Conservation (phyloP, 2,888 invertebrate genomes). For the Tachystola acroxantha region DNA sequence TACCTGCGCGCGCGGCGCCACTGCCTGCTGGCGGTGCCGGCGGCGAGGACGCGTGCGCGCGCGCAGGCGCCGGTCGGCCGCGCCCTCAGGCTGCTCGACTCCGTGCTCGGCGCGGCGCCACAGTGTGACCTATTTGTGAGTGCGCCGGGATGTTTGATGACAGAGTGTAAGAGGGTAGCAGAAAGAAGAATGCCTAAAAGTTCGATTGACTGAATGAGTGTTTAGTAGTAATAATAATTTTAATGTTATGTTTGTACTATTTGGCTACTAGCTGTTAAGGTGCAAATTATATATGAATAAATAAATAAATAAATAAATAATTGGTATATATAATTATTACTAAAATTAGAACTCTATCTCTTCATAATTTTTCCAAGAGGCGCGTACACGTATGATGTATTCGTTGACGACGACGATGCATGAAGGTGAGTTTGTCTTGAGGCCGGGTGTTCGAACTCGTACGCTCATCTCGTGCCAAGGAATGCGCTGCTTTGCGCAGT, state of each 20-base stretch:
- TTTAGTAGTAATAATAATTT: too few species aligned
- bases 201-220: background rate
- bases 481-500: constrained; percentile 7
- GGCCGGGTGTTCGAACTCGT: background rate
- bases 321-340: too few species aligned
- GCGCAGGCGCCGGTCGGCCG: background rate
- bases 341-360: too few species aligned
- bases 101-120: background rate
- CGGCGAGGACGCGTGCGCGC: background rate
- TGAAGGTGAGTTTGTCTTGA: background rate
- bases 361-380: too few species aligned
- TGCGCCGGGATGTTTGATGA: background rate
- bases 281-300: too few species aligned
- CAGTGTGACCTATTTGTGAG: background rate
- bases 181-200: background rate
- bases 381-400: too few species aligned
- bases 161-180: background rate
- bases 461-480: background rate
- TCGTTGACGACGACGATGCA: too few species aligned
- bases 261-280: too few species aligned
- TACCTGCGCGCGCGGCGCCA: background rate
- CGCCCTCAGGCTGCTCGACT: background rate
- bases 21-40: background rate
- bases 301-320: too few species aligned
- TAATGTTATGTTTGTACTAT: too few species aligned